A percentile compares a stretch with the other conserved stretches of the same genome.
These are phyloP conservation scores for Mallotus villosus DNA, from an alignment of 2,797 vertebrate genomes.

Conservation along the genomic window DNA sequence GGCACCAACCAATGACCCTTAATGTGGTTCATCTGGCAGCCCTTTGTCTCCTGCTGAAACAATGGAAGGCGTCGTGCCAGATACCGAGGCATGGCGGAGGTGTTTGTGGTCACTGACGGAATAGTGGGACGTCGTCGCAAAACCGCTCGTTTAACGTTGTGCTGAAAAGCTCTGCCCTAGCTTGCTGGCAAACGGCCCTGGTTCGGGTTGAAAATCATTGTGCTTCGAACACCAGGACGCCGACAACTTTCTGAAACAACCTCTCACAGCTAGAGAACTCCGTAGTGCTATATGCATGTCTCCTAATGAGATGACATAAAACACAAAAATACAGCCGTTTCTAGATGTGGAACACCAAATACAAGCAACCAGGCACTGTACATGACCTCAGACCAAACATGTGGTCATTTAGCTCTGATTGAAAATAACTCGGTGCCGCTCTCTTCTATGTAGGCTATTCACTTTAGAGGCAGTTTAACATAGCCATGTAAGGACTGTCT, in stretches of 20 bases:
- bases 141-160: neutral
- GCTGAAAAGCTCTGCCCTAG: too few relatives aligned
- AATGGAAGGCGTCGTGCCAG: constrained; percentile 9
- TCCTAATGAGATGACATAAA: neutral
- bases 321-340: neutral
- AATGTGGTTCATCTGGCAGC: constrained; percentile 34
- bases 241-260: neutral
- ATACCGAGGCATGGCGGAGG: constrained; percentile 32
- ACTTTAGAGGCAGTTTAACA: constrained; percentile 13
- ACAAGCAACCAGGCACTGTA: too few relatives aligned
- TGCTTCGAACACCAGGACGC: neutral
- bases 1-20: constrained; percentile 10
- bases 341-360: neutral
- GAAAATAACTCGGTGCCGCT: neutral
- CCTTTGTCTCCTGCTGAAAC: constrained; percentile 39
- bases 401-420: too few relatives aligned
- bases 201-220: too few relatives aligned
- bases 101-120: constrained; percentile 9
- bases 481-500: constrained; percentile 31
- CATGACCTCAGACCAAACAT: too few relatives aligned
- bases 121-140: constrained; percentile 12
- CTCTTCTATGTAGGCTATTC: neutral
- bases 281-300: neutral
- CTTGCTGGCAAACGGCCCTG: too few relatives aligned
- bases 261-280: constrained; percentile 7